Base-by-base conservation (phyloP, 2,797 vertebrate genomes). In the Ibycter americanus region DNA sequence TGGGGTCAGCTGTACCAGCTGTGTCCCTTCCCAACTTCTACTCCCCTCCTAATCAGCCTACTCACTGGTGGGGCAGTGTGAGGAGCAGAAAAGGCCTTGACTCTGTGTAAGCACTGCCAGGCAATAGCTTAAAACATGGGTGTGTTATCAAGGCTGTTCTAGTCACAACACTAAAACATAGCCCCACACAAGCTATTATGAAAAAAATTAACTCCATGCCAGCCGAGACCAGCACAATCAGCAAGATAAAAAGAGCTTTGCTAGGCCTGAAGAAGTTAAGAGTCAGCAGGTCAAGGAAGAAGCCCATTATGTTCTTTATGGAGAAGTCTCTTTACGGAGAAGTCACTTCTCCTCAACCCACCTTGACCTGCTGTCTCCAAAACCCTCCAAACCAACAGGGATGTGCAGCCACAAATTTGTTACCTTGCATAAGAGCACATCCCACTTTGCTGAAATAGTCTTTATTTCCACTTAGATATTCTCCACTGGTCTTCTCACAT, bases 361-460 rank as follows among this genome's bases (percentile, higher is more conserved):
- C 46, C 46, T 58, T 23, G 38, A 56, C 59, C 71, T 71, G 34
- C 71, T 83, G 49, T 72, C 87, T 72, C 27, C 20, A 47, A 34
- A 55, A 29, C 40, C 32, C 34, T 52, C 59, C 55, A 62, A 44
- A 22, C n/a, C 62, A 54, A 38, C 55, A 55, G 38, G 42, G 44
- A 80, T 58, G 65, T 36, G 79, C 31, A 95, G 38, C 72, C 89
- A 90, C 19, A 31, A 36, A 63, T 59, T 73, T 13, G 34, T 93
- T 79, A 94, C 90, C 96, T 98, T 97, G 25, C 97, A 97, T 84
- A 94, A 96, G 78, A 98, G 98, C 90, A 97, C 58, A 82, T 98
- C 96, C n/a, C 97, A 96, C 96, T 96, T 97, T 49, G 94, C 87
- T 42, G 92, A 94, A 68, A 91, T 67, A 42, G 65, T 91, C 72